These are phyloP conservation scores for Diogma glabrata DNA, from an alignment of 2,888 invertebrate genomes.

Conservation along the genomic window DNA sequence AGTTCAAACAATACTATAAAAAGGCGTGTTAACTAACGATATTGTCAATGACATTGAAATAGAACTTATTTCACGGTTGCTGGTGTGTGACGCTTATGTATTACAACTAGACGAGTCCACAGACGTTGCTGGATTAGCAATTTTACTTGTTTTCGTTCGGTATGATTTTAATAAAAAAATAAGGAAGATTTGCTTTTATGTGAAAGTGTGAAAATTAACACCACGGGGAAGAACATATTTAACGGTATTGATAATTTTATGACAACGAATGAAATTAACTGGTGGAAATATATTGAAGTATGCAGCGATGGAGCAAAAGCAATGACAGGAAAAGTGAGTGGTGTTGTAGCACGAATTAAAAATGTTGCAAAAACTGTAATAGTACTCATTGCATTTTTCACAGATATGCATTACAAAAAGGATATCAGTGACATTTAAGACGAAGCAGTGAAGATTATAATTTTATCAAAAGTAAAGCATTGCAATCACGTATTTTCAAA, in stretches of 20 bases:
- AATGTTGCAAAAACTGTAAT: constrained; percentile 10
- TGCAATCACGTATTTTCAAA: background rate
- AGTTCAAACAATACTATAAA: too few relatives aligned
- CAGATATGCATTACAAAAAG: constrained; percentile 13
- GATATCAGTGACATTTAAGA: too few relatives aligned
- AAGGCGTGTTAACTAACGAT: too few relatives aligned
- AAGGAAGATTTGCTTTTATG: too few relatives aligned
- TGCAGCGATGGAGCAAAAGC: constrained; percentile 12
- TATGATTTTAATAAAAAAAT: background rate
- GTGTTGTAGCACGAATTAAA: constrained; percentile 13
- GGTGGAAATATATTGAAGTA: constrained; percentile 13
- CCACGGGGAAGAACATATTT: background rate
- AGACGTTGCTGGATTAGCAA: constrained; percentile 12
- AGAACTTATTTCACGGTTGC: constrained; percentile 12
- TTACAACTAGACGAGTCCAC: constrained; percentile 11
- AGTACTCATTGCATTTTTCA: constrained; percentile 15
- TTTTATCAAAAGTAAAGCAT: constrained; percentile 8
- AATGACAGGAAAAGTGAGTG: constrained; percentile 7
- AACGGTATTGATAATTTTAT: background rate
- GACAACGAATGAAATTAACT: constrained; percentile 6
- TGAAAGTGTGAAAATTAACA: background rate
- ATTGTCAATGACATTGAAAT: constrained; percentile 11
- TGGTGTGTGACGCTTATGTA: constrained; percentile 9
- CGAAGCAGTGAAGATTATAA: too few relatives aligned
- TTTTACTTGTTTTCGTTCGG: background rate